Evolutionary conservation across 1,140 invertebrate species (phyloP).

Genomic region (Lanistes nyassanus): DNA sequence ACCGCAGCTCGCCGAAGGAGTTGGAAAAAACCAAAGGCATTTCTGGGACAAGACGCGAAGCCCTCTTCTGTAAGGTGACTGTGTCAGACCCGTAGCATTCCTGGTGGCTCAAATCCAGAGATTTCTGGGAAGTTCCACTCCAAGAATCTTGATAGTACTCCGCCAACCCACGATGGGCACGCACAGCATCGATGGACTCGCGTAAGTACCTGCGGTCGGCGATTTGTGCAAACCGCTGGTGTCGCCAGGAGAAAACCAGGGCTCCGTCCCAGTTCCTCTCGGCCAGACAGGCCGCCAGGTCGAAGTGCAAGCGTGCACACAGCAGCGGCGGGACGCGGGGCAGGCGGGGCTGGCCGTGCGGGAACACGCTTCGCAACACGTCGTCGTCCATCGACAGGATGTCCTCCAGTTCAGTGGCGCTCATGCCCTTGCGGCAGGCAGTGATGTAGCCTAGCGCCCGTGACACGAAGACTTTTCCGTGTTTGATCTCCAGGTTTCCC

Average conservation of each 20-base stretch:
- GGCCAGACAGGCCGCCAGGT: conserved; percentile 94
- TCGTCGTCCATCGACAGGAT: conserved; percentile 61
- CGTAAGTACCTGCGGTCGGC: conserved; percentile 90
- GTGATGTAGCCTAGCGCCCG: conserved; percentile 69
- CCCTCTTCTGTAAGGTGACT: conserved; percentile 84
- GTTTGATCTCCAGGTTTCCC: conserved; percentile 49
- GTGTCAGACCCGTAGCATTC: conserved; percentile 68
- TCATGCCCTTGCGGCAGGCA: conserved; percentile 52
- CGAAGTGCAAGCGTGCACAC: conserved; percentile 74
- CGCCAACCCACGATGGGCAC: conserved; percentile 95
- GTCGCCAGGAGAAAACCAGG: conserved; percentile 51
- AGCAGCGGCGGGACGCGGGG: conserved; percentile 49
- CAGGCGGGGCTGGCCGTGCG: conserved; percentile 37
- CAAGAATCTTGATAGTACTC: conserved; percentile 97
- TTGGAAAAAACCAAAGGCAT: conserved; percentile 88
- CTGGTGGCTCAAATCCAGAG: conserved; percentile 90
- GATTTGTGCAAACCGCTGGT: conserved; percentile 41
- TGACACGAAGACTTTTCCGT: conserved; percentile 44
- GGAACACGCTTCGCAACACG: conserved; percentile 48
- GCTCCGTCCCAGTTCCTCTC: conserved; percentile 87
- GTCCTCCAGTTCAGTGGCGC: conserved; percentile 60
- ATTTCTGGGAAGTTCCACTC: conserved; percentile 88
- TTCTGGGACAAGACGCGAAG: conserved; percentile 92
- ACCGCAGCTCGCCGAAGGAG: conserved; percentile 29
- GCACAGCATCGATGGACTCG: conserved; percentile 90